A percentile compares a stretch with the other conserved stretches of the same genome.
These are phyloP conservation scores for Drosophila diplacantha DNA, from an alignment of 2,888 invertebrate species.

Conservation along the genomic window DNA sequence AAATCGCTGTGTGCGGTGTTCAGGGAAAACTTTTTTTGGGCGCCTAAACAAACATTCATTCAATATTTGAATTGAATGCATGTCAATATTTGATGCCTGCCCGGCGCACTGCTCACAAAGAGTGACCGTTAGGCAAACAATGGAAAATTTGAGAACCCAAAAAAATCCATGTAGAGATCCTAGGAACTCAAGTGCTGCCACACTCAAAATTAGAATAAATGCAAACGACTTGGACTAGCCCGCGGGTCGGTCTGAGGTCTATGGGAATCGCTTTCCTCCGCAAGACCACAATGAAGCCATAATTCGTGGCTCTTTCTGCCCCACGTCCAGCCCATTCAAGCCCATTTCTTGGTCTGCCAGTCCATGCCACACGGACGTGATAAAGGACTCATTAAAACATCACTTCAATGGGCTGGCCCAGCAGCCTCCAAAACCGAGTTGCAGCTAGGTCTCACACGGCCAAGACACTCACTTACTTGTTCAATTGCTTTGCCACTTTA, in stretches of 20 bases:
- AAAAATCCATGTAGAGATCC: conserved; percentile 12
- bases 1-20: conserved; percentile 8
- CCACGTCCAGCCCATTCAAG: conserved; percentile 16
- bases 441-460: conserved; percentile 27
- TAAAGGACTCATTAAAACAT: conserved; percentile 74
- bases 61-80: conserved; percentile 53
- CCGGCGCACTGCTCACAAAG: conserved; percentile 10
- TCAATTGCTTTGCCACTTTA: conserved; percentile 70
- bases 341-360: conserved; percentile 28
- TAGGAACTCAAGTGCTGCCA: conserved; percentile 19
- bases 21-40: conserved; percentile 32
- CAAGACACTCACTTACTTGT: conserved; percentile 62
- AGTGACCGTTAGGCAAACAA: conserved; percentile 60
- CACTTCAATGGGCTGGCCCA: conserved; percentile 71
- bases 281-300: conserved; percentile 65
- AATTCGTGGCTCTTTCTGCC: conserved; percentile 51
- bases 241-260: conserved; percentile 12
- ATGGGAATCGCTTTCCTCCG: conserved; percentile 53
- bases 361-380: conserved; percentile 61
- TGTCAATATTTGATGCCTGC: conserved; percentile 59
- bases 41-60: conserved; percentile 59
- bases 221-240: conserved; percentile 39
- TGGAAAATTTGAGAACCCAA: conserved; percentile 5
- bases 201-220: conserved; percentile 68
- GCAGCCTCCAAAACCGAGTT: conserved; percentile 56